These are phyloP conservation scores for Argyra leucocephala DNA, from an alignment of 2,888 invertebrate species.

Conservation along the genomic window DNA sequence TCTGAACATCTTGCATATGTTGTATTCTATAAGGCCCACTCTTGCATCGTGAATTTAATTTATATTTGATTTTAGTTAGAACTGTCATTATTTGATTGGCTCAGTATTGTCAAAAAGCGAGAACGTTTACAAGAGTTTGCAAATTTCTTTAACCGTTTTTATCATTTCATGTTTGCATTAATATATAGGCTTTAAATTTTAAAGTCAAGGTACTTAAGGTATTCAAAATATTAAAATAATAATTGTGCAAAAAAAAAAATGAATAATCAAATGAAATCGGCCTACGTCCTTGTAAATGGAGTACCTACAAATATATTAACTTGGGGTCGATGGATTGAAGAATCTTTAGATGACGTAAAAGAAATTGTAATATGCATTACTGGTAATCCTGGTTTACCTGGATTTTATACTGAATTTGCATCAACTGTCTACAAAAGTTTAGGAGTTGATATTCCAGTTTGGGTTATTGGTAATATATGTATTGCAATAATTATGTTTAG, in stretches of 20 bases:
- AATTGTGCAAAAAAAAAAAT: neutral
- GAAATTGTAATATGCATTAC: slow-evolving; percentile 67
- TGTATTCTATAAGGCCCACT: no score
- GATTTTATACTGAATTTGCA: slow-evolving; percentile 70
- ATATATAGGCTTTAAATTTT: no score
- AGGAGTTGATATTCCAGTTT: slow-evolving; percentile 54
- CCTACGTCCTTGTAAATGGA: slow-evolving; percentile 49
- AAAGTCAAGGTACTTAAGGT: no score
- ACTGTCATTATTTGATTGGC: no score
- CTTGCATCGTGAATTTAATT: no score
- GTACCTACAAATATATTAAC: slow-evolving; percentile 64
- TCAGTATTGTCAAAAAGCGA: no score
- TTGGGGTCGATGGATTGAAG: slow-evolving; percentile 61
- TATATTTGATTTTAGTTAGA: no score
- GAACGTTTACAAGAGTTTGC: no score
- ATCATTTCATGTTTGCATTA: no score
- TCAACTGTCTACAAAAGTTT: slow-evolving; percentile 53
- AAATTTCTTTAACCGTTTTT: no score
- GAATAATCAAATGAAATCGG: slow-evolving; percentile 18
- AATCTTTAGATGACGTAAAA: slow-evolving; percentile 47
- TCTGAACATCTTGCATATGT: no score
- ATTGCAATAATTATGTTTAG: neutral
- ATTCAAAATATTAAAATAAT: no score
- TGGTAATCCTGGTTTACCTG: slow-evolving; percentile 80
- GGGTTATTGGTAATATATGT: slow-evolving; percentile 57